Evolutionary conservation across 2,113 vertebrate genomes (phyloP), one percentile per base, ranked within the genome.

Genomic region (Pogona vitticeps): DNA sequence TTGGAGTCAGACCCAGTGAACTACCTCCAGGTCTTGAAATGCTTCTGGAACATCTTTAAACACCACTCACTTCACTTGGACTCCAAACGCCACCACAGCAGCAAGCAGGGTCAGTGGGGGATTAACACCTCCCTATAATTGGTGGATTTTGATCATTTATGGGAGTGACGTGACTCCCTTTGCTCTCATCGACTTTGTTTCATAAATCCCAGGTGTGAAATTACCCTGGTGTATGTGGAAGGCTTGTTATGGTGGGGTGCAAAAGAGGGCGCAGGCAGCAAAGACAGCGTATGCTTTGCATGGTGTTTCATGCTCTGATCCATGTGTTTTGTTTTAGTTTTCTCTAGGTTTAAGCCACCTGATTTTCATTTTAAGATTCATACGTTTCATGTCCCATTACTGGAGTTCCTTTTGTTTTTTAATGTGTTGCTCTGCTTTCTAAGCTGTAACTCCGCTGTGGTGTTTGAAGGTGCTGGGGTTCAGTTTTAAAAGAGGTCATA

Each of bases 401-500:
- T 91, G 92, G 23, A 56, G 36, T 82, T 91, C 93, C 79, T 68
- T 93, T 92, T 65, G 6, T 67, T 91, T 94, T 93, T 90, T 10
- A 59, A 89, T 75, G 76, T 46, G 56, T 76, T 89, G 36, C 28
- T 36, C 86, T 90, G 71, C 68, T 94, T 95, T 91, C 76, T 75
- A 56, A 85, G 87, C 6, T 88, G 85, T 89, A 87, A 87, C 84
- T 91, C 88, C 92, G 23, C 75, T 70, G 10, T 0, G 6, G n/a
- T 86, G 77, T 88, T 94, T 92, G 91, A 90, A 96, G 92, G 92
- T 95, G 93, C 90, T 95, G 94, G 86, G 91, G 94, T 93, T 95
- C 88, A 79, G 90, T 92, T 0, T 4, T 94, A 93, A 95, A 95
- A 81, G 88, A 96, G 96, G 96, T 97, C 96, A 96, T 38, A 63